A percentile compares a stretch with the other conserved stretches of the same genome.
Evolutionary conservation across 2,888 invertebrate species (phyloP).

Genomic region (Strigamia transsilvanica): DNA sequence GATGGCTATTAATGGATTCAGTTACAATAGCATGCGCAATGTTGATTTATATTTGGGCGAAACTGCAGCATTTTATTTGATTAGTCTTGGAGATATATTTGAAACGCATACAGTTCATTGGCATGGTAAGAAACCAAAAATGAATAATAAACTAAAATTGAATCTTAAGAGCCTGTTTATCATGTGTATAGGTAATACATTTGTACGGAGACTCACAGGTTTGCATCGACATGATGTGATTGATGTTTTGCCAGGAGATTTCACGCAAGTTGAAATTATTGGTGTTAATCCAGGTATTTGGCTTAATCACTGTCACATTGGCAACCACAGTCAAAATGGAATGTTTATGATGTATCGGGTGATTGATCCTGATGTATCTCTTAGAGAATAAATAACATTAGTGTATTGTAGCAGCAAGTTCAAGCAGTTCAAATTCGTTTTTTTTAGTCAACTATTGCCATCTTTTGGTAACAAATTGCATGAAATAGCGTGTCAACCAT

Average conservation of each 20-base stretch:
- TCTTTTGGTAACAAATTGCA: no score
- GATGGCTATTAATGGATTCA: constrained; percentile 54
- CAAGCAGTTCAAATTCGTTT: no score
- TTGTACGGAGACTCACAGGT: constrained; percentile 55
- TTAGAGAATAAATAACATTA: not conserved
- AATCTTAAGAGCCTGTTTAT: no score
- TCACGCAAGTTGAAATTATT: constrained; percentile 59
- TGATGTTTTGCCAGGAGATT: constrained; percentile 61
- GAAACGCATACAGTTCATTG: constrained; percentile 53
- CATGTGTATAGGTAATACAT: constrained; percentile 52
- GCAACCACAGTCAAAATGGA: constrained; percentile 58
- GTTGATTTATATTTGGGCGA: constrained; percentile 36
- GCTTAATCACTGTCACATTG: constrained; percentile 60
- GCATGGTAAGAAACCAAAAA: constrained; percentile 33
- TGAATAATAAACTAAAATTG: no score
- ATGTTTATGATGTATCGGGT: constrained; percentile 56
- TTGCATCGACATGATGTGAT: constrained; percentile 60
- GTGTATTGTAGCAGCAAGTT: no score
- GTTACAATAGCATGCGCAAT: constrained; percentile 45
- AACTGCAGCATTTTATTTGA: constrained; percentile 50
- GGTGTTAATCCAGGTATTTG: constrained; percentile 58
- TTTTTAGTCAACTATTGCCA: no score
- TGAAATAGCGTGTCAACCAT: no score
- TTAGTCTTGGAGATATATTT: constrained; percentile 49
- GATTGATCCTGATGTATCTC: constrained; percentile 30